Evolutionary conservation across 2,888 invertebrate species (phyloP).

Genomic region (Lepidocyrtoides sp.): DNA sequence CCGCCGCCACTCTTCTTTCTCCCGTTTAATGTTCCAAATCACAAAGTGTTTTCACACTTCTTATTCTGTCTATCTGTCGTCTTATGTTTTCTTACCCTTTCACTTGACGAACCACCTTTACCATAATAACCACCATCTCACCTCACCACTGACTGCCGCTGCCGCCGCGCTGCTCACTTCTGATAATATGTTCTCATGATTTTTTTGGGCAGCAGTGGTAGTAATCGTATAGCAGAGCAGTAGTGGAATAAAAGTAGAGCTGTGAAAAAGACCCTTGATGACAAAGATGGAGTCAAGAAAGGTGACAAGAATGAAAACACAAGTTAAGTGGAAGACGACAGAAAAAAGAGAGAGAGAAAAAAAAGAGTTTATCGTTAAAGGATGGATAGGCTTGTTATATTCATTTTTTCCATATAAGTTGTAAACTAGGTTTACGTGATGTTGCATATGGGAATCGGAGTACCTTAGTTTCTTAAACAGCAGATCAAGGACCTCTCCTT

Average conservation of each 20-base stretch:
- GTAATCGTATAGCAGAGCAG: neutral
- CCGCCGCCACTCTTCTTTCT: neutral
- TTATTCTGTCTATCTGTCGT: neutral
- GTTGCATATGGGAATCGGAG: neutral
- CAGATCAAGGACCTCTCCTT: constrained; percentile 40
- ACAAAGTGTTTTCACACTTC: constrained; percentile 48
- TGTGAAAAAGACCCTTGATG: neutral
- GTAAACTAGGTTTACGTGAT: neutral
- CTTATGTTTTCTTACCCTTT: neutral
- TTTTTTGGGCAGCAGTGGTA: neutral
- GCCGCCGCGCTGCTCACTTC: neutral
- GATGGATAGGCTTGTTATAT: neutral
- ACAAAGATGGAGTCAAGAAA: constrained; percentile 67
- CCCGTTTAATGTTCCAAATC: constrained; percentile 56
- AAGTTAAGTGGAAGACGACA: constrained; percentile 72
- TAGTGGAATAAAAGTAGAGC: neutral
- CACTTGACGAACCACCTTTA: constrained; percentile 13
- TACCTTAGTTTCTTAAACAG: neutral
- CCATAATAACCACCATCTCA: neutral
- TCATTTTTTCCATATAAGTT: neutral
- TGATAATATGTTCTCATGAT: no score
- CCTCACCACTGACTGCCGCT: neutral
- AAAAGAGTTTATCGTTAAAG: neutral
- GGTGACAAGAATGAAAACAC: constrained; percentile 72
- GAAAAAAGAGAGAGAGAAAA: constrained; percentile 28